These are phyloP conservation scores for Crenuchus spilurus DNA, from an alignment of 2,797 vertebrate genomes.

Conservation along the genomic window DNA sequence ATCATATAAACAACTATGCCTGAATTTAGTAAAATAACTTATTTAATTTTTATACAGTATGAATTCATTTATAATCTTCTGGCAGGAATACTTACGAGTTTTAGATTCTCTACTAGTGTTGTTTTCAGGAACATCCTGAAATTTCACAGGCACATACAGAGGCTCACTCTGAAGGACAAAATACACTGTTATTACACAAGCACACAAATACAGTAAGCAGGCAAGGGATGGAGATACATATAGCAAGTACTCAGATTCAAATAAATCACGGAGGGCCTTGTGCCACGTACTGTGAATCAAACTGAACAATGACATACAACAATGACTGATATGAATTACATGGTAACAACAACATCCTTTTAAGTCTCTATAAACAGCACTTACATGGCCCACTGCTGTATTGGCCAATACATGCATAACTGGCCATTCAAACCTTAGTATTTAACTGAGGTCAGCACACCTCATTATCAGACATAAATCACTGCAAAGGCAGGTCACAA, in stretches of 20 bases:
- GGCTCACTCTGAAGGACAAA: conserved; percentile 87
- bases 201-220: not conserved
- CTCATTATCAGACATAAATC: not conserved
- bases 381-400: not conserved
- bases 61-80: not conserved
- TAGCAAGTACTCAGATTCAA: no score
- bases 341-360: conserved; percentile 1
- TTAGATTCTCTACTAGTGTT: conserved; percentile 76
- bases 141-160: conserved; percentile 94
- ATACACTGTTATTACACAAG: conserved; percentile 6
- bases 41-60: no score
- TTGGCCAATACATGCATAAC: not conserved
- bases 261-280: no score
- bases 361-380: not conserved
- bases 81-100: conserved; percentile 79
- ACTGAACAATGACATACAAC: no score
- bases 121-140: conserved; percentile 85
- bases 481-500: not conserved
- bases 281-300: no score
- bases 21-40: no score
- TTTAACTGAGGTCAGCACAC: not conserved
- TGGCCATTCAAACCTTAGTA: not conserved
- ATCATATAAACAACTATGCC: no score
- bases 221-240: no score
- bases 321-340: no score